phyloP scores from a whole-genome alignment of 2,113 vertebrate genomes.

The Proteles cristata region DNA sequence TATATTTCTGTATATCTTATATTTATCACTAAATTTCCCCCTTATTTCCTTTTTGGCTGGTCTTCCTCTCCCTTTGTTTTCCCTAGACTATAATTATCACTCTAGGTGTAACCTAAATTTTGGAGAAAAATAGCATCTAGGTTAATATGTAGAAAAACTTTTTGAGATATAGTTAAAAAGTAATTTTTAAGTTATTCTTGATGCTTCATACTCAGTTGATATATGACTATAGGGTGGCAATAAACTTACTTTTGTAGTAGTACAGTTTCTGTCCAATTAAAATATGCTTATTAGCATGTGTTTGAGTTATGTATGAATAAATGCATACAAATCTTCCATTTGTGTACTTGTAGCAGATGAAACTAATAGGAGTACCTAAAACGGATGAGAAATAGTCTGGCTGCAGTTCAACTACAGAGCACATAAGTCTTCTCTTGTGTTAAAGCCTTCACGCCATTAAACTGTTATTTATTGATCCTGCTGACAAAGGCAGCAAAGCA shows the following conservation, averaged over 20 bases:
- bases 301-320: background rate
- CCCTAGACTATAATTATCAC: background rate
- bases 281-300: background rate
- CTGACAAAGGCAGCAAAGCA: constrained; percentile 46
- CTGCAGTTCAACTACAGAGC: background rate
- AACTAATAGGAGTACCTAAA: background rate
- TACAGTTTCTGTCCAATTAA: constrained; percentile 21
- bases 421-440: constrained; percentile 24
- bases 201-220: background rate
- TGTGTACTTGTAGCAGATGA: background rate
- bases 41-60: background rate
- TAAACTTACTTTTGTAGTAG: background rate
- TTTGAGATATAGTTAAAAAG: background rate
- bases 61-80: background rate
- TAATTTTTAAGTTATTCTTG: background rate
- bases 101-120: background rate
- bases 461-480: constrained; percentile 56
- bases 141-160: background rate
- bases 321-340: background rate
- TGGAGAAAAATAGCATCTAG: background rate
- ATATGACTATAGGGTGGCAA: background rate
- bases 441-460: constrained; percentile 25
- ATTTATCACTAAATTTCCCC: background rate
- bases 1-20: background rate
- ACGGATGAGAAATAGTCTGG: background rate